A percentile compares a stretch with the other conserved stretches of the same genome.
Conservation (phyloP, 2,113 vertebrate genomes). For the Astatoreochromis straeleni region DNA sequence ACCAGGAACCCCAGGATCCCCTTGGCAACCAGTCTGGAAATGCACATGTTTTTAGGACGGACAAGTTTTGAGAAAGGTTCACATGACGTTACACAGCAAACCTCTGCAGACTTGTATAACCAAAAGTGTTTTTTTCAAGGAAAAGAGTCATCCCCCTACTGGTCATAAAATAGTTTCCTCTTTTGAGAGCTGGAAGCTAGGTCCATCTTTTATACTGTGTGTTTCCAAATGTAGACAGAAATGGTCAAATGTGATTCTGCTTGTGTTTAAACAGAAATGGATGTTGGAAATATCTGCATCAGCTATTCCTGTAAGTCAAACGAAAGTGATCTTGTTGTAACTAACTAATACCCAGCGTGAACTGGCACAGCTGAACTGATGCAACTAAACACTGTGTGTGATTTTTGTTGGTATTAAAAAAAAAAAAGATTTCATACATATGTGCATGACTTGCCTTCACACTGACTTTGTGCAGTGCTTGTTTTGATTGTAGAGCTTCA, state of each 20-base stretch:
- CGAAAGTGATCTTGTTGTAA: background rate
- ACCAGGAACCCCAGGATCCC: background rate
- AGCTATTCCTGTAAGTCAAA: constrained; percentile 61
- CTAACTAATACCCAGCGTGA: constrained; percentile 47
- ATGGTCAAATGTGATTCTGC: background rate
- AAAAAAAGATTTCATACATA: background rate
- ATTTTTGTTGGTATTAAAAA: background rate
- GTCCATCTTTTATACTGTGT: background rate
- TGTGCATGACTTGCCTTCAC: background rate
- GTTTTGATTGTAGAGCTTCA: background rate
- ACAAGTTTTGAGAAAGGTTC: rapidly evolving
- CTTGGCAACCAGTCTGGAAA: background rate
- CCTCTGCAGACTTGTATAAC: background rate
- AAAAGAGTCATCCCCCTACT: background rate
- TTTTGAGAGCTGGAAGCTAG: rapidly evolving
- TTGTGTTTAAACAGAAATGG: constrained; percentile 57
- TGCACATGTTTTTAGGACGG: background rate
- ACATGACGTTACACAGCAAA: background rate
- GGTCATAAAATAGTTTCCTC: background rate
- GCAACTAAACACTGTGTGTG: background rate
- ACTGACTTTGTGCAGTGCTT: constrained; percentile 1
- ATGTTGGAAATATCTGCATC: constrained; percentile 56
- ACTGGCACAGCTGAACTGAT: background rate
- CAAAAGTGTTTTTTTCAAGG: background rate
- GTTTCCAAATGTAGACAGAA: background rate